Conservation (phyloP, 2,888 invertebrate genomes). For the Catocala fraxini region DNA sequence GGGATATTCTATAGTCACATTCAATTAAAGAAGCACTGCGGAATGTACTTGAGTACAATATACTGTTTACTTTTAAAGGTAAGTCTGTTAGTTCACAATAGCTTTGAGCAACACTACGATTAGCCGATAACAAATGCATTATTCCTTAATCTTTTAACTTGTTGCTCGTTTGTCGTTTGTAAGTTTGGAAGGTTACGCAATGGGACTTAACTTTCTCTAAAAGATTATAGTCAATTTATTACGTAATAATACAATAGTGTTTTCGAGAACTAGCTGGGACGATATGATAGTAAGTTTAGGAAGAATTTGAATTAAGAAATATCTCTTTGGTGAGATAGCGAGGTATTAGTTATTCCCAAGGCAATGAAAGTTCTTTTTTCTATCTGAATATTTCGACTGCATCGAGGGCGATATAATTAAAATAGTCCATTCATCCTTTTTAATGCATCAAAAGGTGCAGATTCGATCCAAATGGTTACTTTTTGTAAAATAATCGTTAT, state of each 20-base stretch:
- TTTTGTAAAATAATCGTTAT: too few relatives aligned
- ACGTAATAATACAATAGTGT: constrained; percentile 6
- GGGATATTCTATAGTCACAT: too few relatives aligned
- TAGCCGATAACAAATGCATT: constrained; percentile 17
- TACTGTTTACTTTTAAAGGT: neutral
- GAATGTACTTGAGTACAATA: neutral
- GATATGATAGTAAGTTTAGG: neutral
- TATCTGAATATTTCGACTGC: too few relatives aligned
- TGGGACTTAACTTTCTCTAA: constrained; percentile 14
- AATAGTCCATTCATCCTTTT: too few relatives aligned
- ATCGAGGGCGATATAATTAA: too few relatives aligned
- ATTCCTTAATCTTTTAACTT: constrained; percentile 14
- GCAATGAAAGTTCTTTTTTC: too few relatives aligned
- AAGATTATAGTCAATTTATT: constrained; percentile 12
- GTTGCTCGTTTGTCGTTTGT: constrained; percentile 7
- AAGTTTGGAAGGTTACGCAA: constrained; percentile 10
- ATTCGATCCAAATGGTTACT: too few relatives aligned
- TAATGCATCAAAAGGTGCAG: too few relatives aligned
- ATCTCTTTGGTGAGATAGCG: too few relatives aligned
- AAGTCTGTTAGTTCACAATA: neutral
- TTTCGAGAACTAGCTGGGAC: neutral
- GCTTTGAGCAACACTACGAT: neutral
- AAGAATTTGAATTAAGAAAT: too few relatives aligned
- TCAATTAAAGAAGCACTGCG: too few relatives aligned
- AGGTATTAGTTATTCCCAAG: too few relatives aligned